Percentiles rank a stretch among this genome's conserved stretches.
Conservation (phyloP, 2,113 vertebrate species). For the Clarias gariepinus region DNA sequence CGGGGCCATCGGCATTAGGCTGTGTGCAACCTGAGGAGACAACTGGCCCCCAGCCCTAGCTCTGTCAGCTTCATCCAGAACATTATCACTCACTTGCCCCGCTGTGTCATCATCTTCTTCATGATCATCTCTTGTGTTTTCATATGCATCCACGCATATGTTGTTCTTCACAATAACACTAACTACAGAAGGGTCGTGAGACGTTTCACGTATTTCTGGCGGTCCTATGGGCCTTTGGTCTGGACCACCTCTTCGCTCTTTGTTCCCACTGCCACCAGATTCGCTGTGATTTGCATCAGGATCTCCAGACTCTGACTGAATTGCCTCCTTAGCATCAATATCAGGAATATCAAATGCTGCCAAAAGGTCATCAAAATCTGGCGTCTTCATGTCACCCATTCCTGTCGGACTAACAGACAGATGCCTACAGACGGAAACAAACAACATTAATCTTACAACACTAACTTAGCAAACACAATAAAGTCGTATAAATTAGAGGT, state of each 20-base stretch:
- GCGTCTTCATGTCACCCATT: conserved; percentile 99
- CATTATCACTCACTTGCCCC: conserved; percentile 4
- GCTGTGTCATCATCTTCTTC: conserved; percentile 39
- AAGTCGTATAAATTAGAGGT: neutral
- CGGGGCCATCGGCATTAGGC: conserved; percentile 39
- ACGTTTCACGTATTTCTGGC: conserved; percentile 42
- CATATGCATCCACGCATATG: conserved; percentile 77
- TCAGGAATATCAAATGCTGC: conserved; percentile 98
- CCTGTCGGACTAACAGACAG: conserved; percentile 60
- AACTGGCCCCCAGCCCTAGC: conserved; percentile 16
- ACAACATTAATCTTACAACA: neutral
- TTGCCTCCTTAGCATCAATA: conserved; percentile 93
- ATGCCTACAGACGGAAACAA: conserved; percentile 57
- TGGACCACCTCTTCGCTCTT: conserved; percentile 58
- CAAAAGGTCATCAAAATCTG: conserved; percentile 95
- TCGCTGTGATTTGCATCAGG: conserved; percentile 63
- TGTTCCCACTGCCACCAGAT: conserved; percentile 58
- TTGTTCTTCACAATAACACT: conserved; percentile 97
- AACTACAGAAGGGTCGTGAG: conserved; percentile 79
- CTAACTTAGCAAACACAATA: neutral
- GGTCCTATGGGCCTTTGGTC: conserved; percentile 56
- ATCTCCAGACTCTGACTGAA: conserved; percentile 82
- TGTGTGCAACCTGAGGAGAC: conserved; percentile 40
- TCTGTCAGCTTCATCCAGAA: conserved; percentile 30
- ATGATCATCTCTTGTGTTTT: conserved; percentile 54